phyloP scores from a whole-genome alignment of 2,888 invertebrate species.

The Agrochola lota region DNA sequence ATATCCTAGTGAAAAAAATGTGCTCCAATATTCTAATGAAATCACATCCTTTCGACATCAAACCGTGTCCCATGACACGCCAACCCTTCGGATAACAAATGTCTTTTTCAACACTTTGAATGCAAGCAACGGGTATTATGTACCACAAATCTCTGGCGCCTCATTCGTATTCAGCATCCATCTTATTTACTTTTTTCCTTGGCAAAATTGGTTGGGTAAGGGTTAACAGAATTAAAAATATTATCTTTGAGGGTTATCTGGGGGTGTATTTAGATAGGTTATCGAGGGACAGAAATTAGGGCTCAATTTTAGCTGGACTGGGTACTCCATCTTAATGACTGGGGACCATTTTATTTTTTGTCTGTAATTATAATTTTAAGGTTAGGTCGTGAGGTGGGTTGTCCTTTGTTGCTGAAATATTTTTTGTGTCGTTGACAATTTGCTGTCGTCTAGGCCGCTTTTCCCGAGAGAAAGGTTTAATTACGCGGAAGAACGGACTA shows the following conservation, averaged over 20 bases:
- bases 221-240: conserved; percentile 63
- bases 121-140: conserved; percentile 66
- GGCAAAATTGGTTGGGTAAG: conserved; percentile 41
- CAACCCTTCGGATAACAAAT: conserved; percentile 68
- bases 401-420: conserved; percentile 16
- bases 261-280: conserved; percentile 59
- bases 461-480: conserved; percentile 15
- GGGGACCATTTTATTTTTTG: conserved; percentile 22
- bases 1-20: not conserved
- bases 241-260: conserved; percentile 62
- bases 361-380: conserved; percentile 53
- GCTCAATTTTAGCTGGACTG: conserved; percentile 36
- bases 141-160: conserved; percentile 62
- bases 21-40: conserved; percentile 37
- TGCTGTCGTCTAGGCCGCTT: conserved; percentile 8
- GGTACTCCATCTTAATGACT: conserved; percentile 30
- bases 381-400: conserved; percentile 20
- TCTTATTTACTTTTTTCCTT: conserved; percentile 70
- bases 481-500: conserved; percentile 19
- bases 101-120: conserved; percentile 58
- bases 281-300: conserved; percentile 35
- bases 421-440: conserved; percentile 48
- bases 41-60: conserved; percentile 26
- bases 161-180: conserved; percentile 76
- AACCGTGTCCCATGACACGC: conserved; percentile 31